Evolutionary conservation across 2,888 invertebrate genomes (phyloP).

Genomic region (Apodemia hepburni): DNA sequence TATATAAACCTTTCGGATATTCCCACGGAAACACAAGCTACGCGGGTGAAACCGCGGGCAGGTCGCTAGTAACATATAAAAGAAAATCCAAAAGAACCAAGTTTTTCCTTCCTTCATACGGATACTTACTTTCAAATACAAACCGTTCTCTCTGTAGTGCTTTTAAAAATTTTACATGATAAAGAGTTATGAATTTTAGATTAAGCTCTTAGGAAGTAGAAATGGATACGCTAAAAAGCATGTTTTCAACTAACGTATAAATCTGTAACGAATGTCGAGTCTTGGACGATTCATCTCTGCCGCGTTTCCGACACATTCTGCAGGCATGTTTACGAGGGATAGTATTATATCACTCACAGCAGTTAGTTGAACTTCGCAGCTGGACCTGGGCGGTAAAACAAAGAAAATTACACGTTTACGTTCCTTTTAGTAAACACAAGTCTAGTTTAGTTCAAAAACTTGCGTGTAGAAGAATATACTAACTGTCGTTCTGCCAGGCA

Average conservation of each 20-base stretch:
- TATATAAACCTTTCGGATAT: too few species aligned
- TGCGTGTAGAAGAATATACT: too few species aligned
- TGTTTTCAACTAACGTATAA: neutral
- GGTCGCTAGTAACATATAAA: too few species aligned
- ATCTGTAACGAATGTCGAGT: neutral
- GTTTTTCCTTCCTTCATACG: neutral
- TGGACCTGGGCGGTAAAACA: neutral
- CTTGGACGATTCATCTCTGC: neutral
- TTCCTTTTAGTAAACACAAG: too few species aligned
- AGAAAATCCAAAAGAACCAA: neutral
- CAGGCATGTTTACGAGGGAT: neutral
- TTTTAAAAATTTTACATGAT: neutral
- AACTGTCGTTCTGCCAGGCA: too few species aligned
- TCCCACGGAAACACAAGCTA: too few species aligned
- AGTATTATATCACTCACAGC: neutral
- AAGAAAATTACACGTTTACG: neutral
- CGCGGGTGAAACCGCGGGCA: too few species aligned
- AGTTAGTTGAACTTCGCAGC: neutral
- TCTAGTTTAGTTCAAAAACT: too few species aligned
- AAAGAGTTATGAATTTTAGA: neutral
- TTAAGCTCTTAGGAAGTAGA: neutral
- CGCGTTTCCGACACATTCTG: neutral
- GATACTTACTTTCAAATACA: neutral
- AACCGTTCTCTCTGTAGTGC: neutral
- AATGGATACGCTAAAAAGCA: neutral